Evolutionary conservation across 2,888 invertebrate species (phyloP).

Genomic region (Cremastinae sp.): DNA sequence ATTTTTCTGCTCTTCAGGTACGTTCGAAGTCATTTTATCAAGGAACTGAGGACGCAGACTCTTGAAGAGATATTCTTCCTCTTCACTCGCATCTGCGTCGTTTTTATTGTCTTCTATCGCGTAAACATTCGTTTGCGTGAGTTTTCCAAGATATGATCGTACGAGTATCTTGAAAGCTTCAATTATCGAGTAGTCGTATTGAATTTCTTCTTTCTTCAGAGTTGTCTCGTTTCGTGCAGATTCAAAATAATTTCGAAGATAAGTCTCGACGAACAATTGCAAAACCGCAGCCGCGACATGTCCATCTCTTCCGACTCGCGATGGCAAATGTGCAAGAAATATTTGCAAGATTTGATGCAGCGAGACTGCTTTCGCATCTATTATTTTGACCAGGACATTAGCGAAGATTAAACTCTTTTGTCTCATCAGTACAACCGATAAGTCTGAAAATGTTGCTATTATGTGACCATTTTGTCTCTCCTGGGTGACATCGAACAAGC

Average conservation of each 20-base stretch:
- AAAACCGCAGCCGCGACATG: constrained; percentile 77
- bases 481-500: constrained; percentile 81
- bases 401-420: constrained; percentile 80
- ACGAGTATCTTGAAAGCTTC: constrained; percentile 84
- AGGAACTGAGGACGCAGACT: constrained; percentile 80
- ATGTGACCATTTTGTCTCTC: constrained; percentile 75
- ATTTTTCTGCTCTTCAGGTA: constrained; percentile 63
- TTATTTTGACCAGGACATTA: constrained; percentile 80
- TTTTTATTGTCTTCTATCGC: constrained; percentile 65
- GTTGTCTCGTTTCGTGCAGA: constrained; percentile 31
- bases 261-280: constrained; percentile 77
- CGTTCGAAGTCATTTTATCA: constrained; percentile 81
- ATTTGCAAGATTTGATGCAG: constrained; percentile 81
- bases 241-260: constrained; percentile 73
- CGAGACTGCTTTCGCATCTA: constrained; percentile 79
- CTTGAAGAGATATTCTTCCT: constrained; percentile 80
- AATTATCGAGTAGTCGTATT: constrained; percentile 80
- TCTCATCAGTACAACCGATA: constrained; percentile 81
- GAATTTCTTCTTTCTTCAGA: constrained; percentile 71
- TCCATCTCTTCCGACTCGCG: constrained; percentile 83
- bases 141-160: constrained; percentile 83
- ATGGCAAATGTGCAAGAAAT: constrained; percentile 85
- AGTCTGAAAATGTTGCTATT: constrained; percentile 82
- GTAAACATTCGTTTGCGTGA: constrained; percentile 76
- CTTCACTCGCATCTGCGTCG: constrained; percentile 61